phyloP scores from a whole-genome alignment of 2,113 vertebrate species.

The Ophiodon elongatus region DNA sequence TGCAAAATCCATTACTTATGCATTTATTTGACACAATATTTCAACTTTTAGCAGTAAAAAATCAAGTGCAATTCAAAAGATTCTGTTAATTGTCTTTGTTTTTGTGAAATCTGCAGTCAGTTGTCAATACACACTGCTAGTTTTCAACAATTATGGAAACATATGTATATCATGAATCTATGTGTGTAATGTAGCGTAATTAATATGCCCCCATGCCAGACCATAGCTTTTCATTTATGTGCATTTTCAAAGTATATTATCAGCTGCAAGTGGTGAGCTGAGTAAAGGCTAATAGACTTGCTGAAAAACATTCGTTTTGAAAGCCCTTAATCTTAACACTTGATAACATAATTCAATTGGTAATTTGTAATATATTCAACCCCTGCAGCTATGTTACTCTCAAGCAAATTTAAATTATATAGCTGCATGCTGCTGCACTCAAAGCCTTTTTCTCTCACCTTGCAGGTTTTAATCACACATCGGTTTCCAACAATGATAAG shows the following conservation, averaged over 20 bases:
- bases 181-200: not conserved
- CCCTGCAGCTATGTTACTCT: constrained; percentile 24
- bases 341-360: constrained; percentile 26
- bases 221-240: constrained; percentile 10
- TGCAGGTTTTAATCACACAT: constrained; percentile 52
- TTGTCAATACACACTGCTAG: not conserved
- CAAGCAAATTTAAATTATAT: constrained; percentile 13
- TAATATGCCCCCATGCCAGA: not conserved
- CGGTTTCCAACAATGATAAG: constrained; percentile 34
- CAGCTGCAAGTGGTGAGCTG: not conserved
- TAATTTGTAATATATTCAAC: constrained; percentile 41
- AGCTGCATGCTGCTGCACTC: constrained; percentile 26
- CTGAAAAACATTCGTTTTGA: constrained; percentile 15
- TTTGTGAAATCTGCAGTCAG: not conserved
- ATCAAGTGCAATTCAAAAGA: not conserved
- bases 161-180: not conserved
- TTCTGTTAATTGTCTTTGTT: not conserved
- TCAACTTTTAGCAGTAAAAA: not conserved
- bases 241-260: constrained; percentile 15
- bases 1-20: not conserved
- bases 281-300: constrained; percentile 20
- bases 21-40: not conserved
- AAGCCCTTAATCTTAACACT: constrained; percentile 15
- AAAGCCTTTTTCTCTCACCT: constrained; percentile 27
- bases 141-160: not conserved